Conservation (phyloP, 2,797 vertebrate genomes). For the Pagetopsis macropterus region DNA sequence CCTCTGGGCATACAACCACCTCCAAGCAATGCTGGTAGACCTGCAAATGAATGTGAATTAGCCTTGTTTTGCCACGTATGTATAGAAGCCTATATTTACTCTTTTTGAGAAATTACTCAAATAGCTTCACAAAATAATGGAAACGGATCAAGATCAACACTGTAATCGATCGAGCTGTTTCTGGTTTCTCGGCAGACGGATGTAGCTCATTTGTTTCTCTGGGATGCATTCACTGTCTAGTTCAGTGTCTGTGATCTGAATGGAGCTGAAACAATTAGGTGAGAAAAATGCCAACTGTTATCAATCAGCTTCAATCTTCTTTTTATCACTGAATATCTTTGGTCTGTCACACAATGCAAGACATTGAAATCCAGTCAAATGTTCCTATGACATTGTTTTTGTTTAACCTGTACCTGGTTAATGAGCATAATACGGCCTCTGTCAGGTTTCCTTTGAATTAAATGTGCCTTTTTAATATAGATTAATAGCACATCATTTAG, state of each 20-base stretch:
- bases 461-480: not conserved
- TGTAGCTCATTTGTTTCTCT: constrained; percentile 12
- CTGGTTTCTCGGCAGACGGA: constrained; percentile 1
- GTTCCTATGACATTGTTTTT: too few species aligned
- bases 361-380: not conserved
- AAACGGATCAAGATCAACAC: not conserved
- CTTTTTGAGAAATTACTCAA: not conserved
- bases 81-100: not conserved
- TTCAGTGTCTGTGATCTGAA: not conserved
- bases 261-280: not conserved
- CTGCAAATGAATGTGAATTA: not conserved
- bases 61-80: not conserved
- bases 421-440: too few species aligned
- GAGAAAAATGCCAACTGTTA: not conserved
- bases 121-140: not conserved
- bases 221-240: not conserved
- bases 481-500: not conserved
- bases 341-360: not conserved
- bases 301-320: not conserved
- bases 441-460: too few species aligned
- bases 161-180: not conserved
- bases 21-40: not conserved
- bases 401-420: too few species aligned
- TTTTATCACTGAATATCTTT: not conserved
- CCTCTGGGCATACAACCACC: too few species aligned